Conservation (phyloP, 2,888 invertebrate genomes). For the Nephrotoma appendiculata region DNA sequence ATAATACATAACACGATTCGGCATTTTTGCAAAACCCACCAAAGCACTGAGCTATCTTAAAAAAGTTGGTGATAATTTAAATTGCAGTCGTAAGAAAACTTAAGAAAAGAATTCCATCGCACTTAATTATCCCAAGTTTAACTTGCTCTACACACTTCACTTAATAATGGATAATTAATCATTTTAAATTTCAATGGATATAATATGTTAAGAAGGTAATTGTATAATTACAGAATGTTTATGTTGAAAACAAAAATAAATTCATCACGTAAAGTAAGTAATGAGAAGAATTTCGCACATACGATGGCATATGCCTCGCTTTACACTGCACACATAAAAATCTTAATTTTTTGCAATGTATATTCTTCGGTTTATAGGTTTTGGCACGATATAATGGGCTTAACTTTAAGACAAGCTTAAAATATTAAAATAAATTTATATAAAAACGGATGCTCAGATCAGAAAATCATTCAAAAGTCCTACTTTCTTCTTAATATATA, state of each 20-base stretch:
- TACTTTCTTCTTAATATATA: background rate
- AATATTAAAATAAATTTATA: background rate
- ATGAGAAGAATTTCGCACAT: background rate
- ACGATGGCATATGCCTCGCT: background rate
- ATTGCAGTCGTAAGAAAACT: background rate
- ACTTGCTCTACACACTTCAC: background rate
- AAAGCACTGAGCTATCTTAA: background rate
- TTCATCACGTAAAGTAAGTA: background rate
- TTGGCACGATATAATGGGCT: background rate
- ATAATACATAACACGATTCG: background rate
- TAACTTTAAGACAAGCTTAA: background rate
- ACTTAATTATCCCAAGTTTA: background rate
- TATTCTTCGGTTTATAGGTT: background rate
- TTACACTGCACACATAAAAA: background rate
- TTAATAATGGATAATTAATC: background rate
- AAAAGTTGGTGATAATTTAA: background rate
- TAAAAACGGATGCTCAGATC: background rate
- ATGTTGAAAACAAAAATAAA: background rate
- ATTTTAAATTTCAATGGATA: background rate
- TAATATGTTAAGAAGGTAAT: background rate
- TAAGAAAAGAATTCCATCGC: background rate
- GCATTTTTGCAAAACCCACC: background rate
- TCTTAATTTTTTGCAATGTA: background rate
- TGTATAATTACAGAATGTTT: background rate
- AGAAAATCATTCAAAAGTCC: background rate